Evolutionary conservation across 1,140 invertebrate genomes (phyloP).

Genomic region (Achatina immaculata): DNA sequence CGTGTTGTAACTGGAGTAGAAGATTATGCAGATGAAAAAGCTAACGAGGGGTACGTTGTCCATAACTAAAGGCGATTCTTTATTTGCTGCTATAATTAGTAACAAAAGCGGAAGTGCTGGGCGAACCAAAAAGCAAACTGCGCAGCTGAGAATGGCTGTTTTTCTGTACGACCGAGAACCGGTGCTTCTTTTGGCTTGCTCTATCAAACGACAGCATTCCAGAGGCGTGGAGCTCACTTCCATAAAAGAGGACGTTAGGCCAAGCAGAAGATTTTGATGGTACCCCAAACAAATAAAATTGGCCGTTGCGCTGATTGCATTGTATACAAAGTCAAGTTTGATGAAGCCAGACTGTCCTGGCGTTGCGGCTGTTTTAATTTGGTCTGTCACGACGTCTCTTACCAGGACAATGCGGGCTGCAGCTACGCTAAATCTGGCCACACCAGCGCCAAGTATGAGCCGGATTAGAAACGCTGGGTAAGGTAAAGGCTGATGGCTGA

Average conservation of each 20-base stretch:
- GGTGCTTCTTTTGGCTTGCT: not conserved
- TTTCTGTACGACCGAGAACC: not conserved
- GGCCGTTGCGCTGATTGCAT: not conserved
- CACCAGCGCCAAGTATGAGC: not conserved
- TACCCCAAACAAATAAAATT: not conserved
- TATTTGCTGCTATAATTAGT: not conserved
- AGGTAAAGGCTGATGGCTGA: conserved; percentile 17
- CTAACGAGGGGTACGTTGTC: not conserved
- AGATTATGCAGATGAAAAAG: not conserved
- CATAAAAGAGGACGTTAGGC: not conserved
- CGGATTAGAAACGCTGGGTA: conserved; percentile 20
- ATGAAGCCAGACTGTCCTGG: not conserved
- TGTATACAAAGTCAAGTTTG: conserved; percentile 11
- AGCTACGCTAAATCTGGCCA: conserved; percentile 1
- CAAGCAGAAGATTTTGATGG: conserved; percentile 21
- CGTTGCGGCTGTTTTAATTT: not conserved
- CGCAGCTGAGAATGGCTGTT: conserved; percentile 6
- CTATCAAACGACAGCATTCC: not conserved
- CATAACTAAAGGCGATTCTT: conserved; percentile 29
- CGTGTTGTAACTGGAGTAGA: not conserved
- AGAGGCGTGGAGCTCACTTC: conserved; percentile 13
- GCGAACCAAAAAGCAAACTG: not conserved
- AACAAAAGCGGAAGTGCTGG: conserved; percentile 1
- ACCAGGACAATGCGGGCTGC: conserved; percentile 7
- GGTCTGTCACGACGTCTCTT: not conserved